These are phyloP conservation scores for Chaenodraco wilsoni DNA, from an alignment of 2,797 vertebrate species.

Conservation along the genomic window DNA sequence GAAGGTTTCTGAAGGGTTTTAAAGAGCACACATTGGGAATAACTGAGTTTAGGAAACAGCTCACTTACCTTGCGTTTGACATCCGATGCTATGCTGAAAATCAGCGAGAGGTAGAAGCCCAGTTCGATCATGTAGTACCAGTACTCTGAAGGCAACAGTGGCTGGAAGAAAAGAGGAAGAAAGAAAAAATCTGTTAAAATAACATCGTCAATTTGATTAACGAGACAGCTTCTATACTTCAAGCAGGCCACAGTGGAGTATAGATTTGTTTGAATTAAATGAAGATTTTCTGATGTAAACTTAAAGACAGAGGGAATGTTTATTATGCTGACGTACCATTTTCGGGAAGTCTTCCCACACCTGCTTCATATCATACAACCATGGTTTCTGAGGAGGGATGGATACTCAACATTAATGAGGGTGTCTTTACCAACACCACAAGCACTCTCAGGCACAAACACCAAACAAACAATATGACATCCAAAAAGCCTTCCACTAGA, in stretches of 20 bases:
- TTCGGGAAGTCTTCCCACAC: conserved; percentile 93
- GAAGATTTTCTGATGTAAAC: background rate
- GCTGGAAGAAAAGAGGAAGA: conserved; percentile 72
- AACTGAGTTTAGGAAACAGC: conserved; percentile 15
- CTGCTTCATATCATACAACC: conserved; percentile 89
- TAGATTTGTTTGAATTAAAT: background rate
- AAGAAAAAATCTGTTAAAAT: background rate
- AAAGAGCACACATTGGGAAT: background rate
- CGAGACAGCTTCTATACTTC: background rate
- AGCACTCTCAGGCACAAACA: conserved; percentile 12
- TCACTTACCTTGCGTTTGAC: conserved; percentile 94
- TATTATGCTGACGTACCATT: conserved; percentile 82
- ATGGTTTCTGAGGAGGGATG: conserved; percentile 88
- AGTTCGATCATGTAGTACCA: conserved; percentile 94
- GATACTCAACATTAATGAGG: conserved; percentile 26
- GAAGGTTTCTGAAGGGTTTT: conserved; percentile 33
- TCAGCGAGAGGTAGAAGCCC: conserved; percentile 93
- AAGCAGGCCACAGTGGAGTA: background rate
- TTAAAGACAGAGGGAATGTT: background rate
- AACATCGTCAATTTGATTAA: background rate
- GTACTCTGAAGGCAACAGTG: conserved; percentile 90
- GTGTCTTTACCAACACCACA: background rate
- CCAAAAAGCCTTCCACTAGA: background rate
- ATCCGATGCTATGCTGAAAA: conserved; percentile 93
- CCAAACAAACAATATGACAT: background rate